Evolutionary conservation across 2,113 vertebrate species (phyloP).

Genomic region (Datnioides undecimradiatus): DNA sequence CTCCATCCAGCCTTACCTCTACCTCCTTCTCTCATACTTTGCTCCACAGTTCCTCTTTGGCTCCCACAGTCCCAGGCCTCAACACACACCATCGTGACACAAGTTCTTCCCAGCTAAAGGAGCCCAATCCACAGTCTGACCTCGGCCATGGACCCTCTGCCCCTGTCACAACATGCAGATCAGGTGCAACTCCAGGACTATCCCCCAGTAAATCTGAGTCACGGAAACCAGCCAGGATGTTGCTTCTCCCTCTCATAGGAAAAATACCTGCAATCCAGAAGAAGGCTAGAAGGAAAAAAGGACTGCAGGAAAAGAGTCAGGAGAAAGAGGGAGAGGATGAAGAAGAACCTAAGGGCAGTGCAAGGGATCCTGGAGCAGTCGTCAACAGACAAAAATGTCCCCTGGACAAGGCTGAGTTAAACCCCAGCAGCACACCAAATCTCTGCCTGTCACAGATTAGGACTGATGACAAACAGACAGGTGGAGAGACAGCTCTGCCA

Average conservation of each 20-base stretch:
- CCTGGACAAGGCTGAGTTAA: conserved; percentile 81
- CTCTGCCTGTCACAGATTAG: conserved; percentile 75
- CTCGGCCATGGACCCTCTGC: not conserved
- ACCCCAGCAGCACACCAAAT: conserved; percentile 76
- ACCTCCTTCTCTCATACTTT: conserved; percentile 34
- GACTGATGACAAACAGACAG: conserved; percentile 80
- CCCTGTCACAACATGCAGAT: conserved; percentile 17
- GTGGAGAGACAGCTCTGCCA: conserved; percentile 85
- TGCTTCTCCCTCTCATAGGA: conserved; percentile 83
- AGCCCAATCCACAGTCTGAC: conserved; percentile 34
- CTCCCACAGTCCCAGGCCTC: not conserved
- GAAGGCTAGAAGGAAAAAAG: conserved; percentile 69
- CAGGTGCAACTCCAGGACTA: conserved; percentile 27
- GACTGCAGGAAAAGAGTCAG: conserved; percentile 65
- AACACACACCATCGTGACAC: conserved; percentile 15
- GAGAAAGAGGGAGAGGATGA: conserved; percentile 58
- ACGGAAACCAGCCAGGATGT: conserved; percentile 65
- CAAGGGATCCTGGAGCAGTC: conserved; percentile 3
- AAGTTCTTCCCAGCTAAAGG: conserved; percentile 29
- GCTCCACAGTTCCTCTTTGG: conserved; percentile 14
- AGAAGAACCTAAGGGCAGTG: conserved; percentile 23
- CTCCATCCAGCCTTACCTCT: conserved; percentile 30
- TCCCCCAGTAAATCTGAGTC: conserved; percentile 32
- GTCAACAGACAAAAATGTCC: conserved; percentile 68
- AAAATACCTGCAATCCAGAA: conserved; percentile 83